Evolutionary conservation across 2,888 invertebrate species (phyloP).

Genomic region (Lapara coniferarum): DNA sequence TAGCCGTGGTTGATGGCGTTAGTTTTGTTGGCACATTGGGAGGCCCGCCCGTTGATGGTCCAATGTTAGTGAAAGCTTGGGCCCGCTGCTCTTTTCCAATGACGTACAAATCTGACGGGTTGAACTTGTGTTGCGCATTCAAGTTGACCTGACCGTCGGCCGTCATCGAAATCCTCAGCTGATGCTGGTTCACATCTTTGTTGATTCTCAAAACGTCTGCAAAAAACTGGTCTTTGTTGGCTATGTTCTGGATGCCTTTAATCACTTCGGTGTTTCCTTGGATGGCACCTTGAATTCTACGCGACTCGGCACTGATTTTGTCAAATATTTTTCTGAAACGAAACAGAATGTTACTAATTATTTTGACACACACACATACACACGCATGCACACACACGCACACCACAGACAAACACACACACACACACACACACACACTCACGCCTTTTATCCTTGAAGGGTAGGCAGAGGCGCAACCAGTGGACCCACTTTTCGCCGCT

Average conservation of each 20-base stretch:
- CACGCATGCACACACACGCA: too few relatives aligned
- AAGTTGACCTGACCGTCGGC: conserved; percentile 73
- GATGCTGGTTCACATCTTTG: conserved; percentile 79
- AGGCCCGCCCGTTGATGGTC: conserved; percentile 54
- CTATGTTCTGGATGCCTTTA: conserved; percentile 76
- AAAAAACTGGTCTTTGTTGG: conserved; percentile 82
- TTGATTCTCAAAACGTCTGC: conserved; percentile 80
- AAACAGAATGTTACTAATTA: neutral
- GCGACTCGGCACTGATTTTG: conserved; percentile 82
- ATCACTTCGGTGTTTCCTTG: conserved; percentile 84
- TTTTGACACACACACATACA: too few relatives aligned
- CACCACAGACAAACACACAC: too few relatives aligned
- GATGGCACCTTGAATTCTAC: conserved; percentile 72
- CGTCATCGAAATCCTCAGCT: conserved; percentile 76
- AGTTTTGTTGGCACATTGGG: conserved; percentile 65
- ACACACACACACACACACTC: too few relatives aligned
- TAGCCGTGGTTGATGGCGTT: conserved; percentile 46
- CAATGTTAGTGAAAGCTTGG: conserved; percentile 63
- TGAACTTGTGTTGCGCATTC: conserved; percentile 71
- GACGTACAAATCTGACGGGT: conserved; percentile 64
- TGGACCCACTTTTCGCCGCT: too few relatives aligned
- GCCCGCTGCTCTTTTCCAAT: conserved; percentile 62
- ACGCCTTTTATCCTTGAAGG: too few relatives aligned
- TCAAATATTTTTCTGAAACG: conserved; percentile 82
- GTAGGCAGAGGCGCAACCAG: too few relatives aligned